Evolutionary conservation across 2,888 invertebrate genomes (phyloP).

Genomic region (Plebejus anna): DNA sequence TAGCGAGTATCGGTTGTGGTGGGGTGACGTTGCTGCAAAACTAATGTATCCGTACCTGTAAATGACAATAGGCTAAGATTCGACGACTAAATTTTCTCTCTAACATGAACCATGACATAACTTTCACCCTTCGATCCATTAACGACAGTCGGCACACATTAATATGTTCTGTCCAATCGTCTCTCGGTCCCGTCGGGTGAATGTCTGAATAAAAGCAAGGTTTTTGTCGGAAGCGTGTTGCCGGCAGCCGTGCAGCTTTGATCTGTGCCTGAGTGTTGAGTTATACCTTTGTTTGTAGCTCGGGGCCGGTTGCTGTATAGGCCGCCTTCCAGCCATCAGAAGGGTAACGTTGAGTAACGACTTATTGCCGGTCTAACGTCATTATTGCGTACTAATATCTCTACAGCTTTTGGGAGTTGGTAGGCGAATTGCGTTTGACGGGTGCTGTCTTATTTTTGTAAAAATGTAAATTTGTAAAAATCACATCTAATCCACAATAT

Average conservation of each 20-base stretch:
- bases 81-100: constrained; percentile 26
- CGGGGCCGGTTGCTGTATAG: constrained; percentile 65
- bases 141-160: constrained; percentile 30
- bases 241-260: constrained; percentile 41
- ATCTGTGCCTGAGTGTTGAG: constrained; percentile 65
- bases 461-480: constrained; percentile 47
- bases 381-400: constrained; percentile 63
- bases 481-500: constrained; percentile 38
- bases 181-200: constrained; percentile 39
- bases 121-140: constrained; percentile 29
- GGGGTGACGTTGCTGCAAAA: constrained; percentile 38
- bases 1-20: constrained; percentile 42
- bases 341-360: constrained; percentile 70
- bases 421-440: constrained; percentile 65
- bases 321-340: constrained; percentile 71
- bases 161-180: constrained; percentile 34
- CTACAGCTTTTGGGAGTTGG: constrained; percentile 63
- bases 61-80: constrained; percentile 16
- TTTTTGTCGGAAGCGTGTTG: constrained; percentile 36
- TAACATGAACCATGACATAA: constrained; percentile 24
- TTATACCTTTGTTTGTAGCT: constrained; percentile 74
- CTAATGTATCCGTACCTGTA: constrained; percentile 12
- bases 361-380: constrained; percentile 57
- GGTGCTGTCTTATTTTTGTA: constrained; percentile 54
- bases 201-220: constrained; percentile 37